phyloP scores from a whole-genome alignment of 2,888 invertebrate species.

The Drosophila nr. perissopoda region DNA sequence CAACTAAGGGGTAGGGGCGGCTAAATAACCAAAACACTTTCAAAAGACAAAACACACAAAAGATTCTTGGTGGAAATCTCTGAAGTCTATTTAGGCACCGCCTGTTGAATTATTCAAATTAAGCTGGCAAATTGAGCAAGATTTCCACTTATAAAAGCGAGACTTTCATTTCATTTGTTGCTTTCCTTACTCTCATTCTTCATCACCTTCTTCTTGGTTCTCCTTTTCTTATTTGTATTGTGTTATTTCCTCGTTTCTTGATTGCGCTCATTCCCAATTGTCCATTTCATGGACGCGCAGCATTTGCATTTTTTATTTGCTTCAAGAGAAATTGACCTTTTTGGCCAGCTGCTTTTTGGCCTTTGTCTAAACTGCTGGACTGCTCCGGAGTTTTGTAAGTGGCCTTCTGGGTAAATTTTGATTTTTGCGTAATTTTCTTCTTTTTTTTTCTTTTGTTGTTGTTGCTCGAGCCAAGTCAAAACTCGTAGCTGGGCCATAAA shows the following conservation, averaged over 20 bases:
- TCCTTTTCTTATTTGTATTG: conserved; percentile 14
- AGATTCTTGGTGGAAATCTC: conserved; percentile 46
- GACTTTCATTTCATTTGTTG: conserved; percentile 58
- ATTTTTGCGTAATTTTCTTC: conserved; percentile 70
- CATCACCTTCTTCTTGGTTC: conserved; percentile 9
- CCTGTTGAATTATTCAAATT: conserved; percentile 63
- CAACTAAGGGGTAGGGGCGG: not conserved
- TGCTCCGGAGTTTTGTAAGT: conserved; percentile 54
- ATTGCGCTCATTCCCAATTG: conserved; percentile 62
- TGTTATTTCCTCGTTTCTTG: conserved; percentile 15
- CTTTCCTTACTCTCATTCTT: conserved; percentile 16
- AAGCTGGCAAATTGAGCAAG: conserved; percentile 55
- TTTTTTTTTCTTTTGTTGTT: not conserved
- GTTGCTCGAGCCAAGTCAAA: conserved; percentile 56
- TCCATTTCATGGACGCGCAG: conserved; percentile 67
- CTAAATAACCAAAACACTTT: conserved; percentile 16
- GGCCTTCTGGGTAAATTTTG: conserved; percentile 76
- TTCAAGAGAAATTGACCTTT: conserved; percentile 44
- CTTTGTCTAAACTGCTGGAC: conserved; percentile 23
- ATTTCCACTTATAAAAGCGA: conserved; percentile 49
- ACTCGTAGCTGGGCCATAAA: conserved; percentile 54
- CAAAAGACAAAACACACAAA: not conserved
- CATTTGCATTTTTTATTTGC: conserved; percentile 74
- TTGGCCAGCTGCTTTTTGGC: not conserved
- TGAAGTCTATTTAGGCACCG: conserved; percentile 56